phyloP scores from a whole-genome alignment of 1,140 invertebrate genomes.

The Neomicropteryx cornuta region DNA sequence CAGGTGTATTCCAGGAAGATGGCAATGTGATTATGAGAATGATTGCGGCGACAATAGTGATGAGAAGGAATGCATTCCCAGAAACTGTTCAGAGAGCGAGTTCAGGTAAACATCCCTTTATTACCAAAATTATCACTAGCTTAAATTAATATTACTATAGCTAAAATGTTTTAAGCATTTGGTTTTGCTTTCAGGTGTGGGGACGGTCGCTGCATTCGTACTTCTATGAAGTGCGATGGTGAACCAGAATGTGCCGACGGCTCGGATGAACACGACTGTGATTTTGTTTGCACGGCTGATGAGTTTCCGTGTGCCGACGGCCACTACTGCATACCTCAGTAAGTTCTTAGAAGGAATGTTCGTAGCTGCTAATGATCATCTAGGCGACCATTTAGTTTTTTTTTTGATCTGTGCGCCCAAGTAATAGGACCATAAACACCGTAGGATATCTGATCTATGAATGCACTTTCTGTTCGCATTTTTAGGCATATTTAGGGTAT shows the following conservation, averaged over 20 bases:
- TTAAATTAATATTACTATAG: too few relatives aligned
- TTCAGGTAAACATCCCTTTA: slow-evolving; percentile 27
- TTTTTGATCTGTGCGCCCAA: too few relatives aligned
- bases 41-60: slow-evolving; percentile 68
- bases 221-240: slow-evolving; percentile 54
- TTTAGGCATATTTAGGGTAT: too few relatives aligned
- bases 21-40: slow-evolving; percentile 55
- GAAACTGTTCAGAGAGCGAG: slow-evolving; percentile 60
- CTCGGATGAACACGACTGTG: slow-evolving; percentile 49
- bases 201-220: slow-evolving; percentile 61
- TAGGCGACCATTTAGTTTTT: too few relatives aligned
- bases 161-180: too few relatives aligned
- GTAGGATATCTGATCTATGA: too few relatives aligned
- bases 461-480: too few relatives aligned
- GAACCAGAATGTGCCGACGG: slow-evolving; percentile 51
- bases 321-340: slow-evolving; percentile 42
- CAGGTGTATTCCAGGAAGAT: slow-evolving; percentile 57
- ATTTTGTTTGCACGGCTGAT: slow-evolving; percentile 36
- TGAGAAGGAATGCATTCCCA: slow-evolving; percentile 52
- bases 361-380: neutral
- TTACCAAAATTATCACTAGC: too few relatives aligned
- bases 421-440: too few relatives aligned
- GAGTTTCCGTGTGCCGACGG: slow-evolving; percentile 47
- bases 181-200: too few relatives aligned
- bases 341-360: slow-evolving; percentile 19